Evolutionary conservation across 2,113 vertebrate genomes (phyloP).

Genomic region (Scytalopus superciliaris): DNA sequence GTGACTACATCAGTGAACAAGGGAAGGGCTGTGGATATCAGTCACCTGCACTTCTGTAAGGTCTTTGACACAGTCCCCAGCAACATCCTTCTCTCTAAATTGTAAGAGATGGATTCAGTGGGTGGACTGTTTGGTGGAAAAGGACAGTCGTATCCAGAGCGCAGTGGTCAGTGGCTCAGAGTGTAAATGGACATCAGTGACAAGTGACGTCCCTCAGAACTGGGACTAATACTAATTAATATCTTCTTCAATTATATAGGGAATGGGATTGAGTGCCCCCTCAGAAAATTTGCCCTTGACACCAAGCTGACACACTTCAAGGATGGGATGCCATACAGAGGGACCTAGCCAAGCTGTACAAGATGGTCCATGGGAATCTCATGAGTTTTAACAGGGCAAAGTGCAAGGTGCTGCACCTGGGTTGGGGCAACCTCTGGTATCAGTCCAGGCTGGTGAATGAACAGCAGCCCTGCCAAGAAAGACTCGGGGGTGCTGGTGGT

Average conservation of each 20-base stretch:
- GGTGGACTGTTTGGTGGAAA: not conserved
- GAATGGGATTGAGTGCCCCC: accelerated
- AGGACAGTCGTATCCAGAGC: accelerated
- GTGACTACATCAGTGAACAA: not conserved
- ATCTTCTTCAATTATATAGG: not conserved
- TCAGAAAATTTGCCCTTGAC: not conserved
- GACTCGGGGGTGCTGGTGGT: not conserved
- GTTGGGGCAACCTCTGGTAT: not conserved
- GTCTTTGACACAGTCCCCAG: not conserved
- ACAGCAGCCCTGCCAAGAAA: not conserved
- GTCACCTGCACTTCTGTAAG: not conserved
- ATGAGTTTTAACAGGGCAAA: accelerated
- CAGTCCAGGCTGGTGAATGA: not conserved
- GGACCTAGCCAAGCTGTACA: accelerated
- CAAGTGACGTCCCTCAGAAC: not conserved
- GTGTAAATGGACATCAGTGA: not conserved
- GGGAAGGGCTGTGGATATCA: not conserved
- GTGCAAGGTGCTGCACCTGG: not conserved
- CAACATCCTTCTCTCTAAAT: not conserved
- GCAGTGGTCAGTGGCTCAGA: not conserved
- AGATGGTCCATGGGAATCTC: accelerated
- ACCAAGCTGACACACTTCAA: not conserved
- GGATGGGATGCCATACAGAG: not conserved
- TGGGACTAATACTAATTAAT: not conserved
- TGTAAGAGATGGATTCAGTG: not conserved